phyloP scores from a whole-genome alignment of 2,113 vertebrate genomes.

The Eleginops maclovinus region DNA sequence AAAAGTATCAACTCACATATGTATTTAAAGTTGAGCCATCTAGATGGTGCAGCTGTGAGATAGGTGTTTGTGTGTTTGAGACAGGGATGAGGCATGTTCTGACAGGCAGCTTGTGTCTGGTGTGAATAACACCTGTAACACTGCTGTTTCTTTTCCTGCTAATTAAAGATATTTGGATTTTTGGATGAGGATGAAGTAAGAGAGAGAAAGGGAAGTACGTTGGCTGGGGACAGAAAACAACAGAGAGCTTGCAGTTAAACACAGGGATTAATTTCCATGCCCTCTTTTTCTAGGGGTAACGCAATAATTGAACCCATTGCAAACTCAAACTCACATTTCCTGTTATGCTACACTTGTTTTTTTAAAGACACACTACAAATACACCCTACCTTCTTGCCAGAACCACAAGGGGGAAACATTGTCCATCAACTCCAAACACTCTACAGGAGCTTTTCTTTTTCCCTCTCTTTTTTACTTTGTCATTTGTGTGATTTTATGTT shows the following conservation, averaged over 20 bases:
- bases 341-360: slow-evolving; percentile 48
- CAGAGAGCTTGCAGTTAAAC: slow-evolving; percentile 54
- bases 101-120: slow-evolving; percentile 10
- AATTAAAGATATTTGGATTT: slow-evolving; percentile 50
- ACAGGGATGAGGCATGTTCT: neutral
- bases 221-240: slow-evolving; percentile 36
- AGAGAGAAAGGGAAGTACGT: neutral
- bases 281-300: slow-evolving; percentile 46
- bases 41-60: slow-evolving; percentile 24
- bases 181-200: slow-evolving; percentile 9
- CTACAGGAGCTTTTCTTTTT: slow-evolving; percentile 27
- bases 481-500: slow-evolving; percentile 69
- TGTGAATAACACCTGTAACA: slow-evolving; percentile 42
- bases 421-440: slow-evolving; percentile 69
- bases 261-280: slow-evolving; percentile 64
- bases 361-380: slow-evolving; percentile 58
- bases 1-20: neutral
- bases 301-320: slow-evolving; percentile 49
- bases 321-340: slow-evolving; percentile 49
- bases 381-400: slow-evolving; percentile 68
- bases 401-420: slow-evolving; percentile 83
- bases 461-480: neutral
- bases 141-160: slow-evolving; percentile 35
- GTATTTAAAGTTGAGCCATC: neutral
- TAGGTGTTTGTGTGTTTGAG: neutral